A percentile compares a stretch with the other conserved stretches of the same genome.
Conservation (phyloP, 2,113 vertebrate species). For the Perognathus longimembris region DNA sequence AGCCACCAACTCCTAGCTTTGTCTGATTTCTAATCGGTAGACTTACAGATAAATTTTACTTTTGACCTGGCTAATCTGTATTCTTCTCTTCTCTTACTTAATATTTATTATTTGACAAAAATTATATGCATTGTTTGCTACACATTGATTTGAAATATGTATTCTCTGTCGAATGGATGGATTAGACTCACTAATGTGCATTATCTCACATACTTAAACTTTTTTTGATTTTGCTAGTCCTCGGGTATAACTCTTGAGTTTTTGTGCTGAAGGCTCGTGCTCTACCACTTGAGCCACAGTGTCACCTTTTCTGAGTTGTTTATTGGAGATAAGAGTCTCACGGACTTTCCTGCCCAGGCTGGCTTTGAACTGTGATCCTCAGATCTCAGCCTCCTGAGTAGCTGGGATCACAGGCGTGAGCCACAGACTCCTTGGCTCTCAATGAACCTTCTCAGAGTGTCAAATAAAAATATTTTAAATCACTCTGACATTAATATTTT, state of each 20-base stretch:
- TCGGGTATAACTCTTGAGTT: background rate
- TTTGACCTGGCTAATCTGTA: constrained; percentile 42
- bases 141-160: background rate
- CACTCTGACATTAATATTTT: background rate
- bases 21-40: background rate
- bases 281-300: too few species aligned
- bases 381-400: too few species aligned
- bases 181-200: background rate
- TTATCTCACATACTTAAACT: background rate
- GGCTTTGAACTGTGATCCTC: too few species aligned
- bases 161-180: background rate
- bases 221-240: background rate
- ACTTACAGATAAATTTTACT: constrained; percentile 18
- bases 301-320: too few species aligned
- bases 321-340: too few species aligned
- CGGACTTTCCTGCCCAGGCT: too few species aligned
- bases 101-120: background rate
- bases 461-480: constrained; percentile 33
- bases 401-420: too few species aligned
- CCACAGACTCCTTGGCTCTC: background rate
- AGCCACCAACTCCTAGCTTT: too few species aligned
- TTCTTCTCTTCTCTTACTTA: background rate
- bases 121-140: background rate
- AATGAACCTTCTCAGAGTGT: constrained; percentile 23
- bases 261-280: too few species aligned